A percentile compares a stretch with the other conserved stretches of the same genome.
phyloP scores from a whole-genome alignment of 2,797 vertebrate species.

The Phoebastria nigripes region DNA sequence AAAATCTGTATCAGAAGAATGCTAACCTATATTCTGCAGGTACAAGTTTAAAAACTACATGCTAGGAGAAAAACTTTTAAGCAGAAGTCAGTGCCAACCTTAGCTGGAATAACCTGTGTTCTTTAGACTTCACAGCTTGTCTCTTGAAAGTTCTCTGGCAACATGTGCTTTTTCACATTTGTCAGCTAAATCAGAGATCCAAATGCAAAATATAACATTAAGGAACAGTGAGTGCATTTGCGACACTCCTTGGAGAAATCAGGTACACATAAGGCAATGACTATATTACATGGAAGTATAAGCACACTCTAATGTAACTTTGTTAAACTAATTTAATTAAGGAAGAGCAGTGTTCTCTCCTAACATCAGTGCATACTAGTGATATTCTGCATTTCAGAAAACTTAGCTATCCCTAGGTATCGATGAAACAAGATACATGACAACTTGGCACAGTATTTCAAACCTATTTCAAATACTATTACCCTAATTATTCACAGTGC shows the following conservation, averaged over 20 bases:
- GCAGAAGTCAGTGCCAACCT: not conserved
- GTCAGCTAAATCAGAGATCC: conserved; percentile 37
- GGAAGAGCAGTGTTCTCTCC: not conserved
- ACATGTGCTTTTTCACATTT: conserved; percentile 51
- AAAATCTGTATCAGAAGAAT: not conserved
- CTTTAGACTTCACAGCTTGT: conserved; percentile 49
- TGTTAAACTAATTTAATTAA: not conserved
- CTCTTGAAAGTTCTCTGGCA: conserved; percentile 62
- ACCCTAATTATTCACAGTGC: not conserved
- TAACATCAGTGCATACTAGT: not conserved
- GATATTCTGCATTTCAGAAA: not conserved
- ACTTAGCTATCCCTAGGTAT: not conserved
- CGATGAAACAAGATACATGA: not conserved
- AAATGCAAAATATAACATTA: conserved; percentile 41
- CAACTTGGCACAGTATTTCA: not conserved
- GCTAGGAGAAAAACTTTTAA: conserved; percentile 13
- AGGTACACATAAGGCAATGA: not conserved
- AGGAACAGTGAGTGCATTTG: conserved; percentile 30
- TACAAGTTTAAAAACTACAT: conserved; percentile 5
- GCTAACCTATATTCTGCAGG: conserved; percentile 12
- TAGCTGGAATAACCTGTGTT: conserved; percentile 55
- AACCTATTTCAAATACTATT: not conserved
- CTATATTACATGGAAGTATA: not conserved
- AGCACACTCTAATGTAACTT: not conserved
- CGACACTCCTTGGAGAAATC: not conserved